These are phyloP conservation scores for Agrilus mali DNA, from an alignment of 2,888 invertebrate genomes.

Conservation along the genomic window DNA sequence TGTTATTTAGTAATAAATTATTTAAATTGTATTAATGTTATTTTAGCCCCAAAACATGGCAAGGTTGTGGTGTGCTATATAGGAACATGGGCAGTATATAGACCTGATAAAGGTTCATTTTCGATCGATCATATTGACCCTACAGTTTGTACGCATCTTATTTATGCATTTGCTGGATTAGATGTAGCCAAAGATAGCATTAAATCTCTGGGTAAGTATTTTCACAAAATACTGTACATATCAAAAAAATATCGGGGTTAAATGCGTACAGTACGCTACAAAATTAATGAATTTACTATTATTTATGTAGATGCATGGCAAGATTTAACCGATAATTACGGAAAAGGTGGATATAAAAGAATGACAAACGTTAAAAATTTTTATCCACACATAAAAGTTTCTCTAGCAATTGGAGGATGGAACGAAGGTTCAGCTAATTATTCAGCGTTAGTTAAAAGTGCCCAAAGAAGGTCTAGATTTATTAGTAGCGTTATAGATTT, in stretches of 20 bases:
- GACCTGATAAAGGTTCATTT: slow-evolving; percentile 52
- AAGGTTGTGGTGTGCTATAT: slow-evolving; percentile 72
- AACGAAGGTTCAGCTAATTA: slow-evolving; percentile 73
- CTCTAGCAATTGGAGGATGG: slow-evolving; percentile 83
- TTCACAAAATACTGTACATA: not conserved
- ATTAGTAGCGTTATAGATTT: slow-evolving; percentile 57
- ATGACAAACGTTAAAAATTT: slow-evolving; percentile 51
- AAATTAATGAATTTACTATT: not conserved
- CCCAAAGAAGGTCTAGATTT: slow-evolving; percentile 50
- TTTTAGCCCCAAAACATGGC: slow-evolving; percentile 53
- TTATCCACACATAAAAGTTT: slow-evolving; percentile 56
- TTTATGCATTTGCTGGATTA: slow-evolving; percentile 73
- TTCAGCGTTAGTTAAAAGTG: slow-evolving; percentile 53
- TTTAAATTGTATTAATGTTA: slow-evolving; percentile 3
- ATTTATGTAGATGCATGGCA: slow-evolving; percentile 63
- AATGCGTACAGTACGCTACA: not conserved
- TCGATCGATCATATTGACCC: slow-evolving; percentile 56
- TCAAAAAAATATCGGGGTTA: not conserved
- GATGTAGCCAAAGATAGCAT: slow-evolving; percentile 53
- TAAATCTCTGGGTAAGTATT: slow-evolving; percentile 49
- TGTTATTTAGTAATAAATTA: too few relatives aligned
- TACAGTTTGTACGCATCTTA: slow-evolving; percentile 63
- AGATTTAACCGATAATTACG: slow-evolving; percentile 63
- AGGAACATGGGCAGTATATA: slow-evolving; percentile 68
- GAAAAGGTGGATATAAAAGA: slow-evolving; percentile 57